These are phyloP conservation scores for Synchiropus splendidus DNA, from an alignment of 2,113 vertebrate genomes.

Conservation along the genomic window DNA sequence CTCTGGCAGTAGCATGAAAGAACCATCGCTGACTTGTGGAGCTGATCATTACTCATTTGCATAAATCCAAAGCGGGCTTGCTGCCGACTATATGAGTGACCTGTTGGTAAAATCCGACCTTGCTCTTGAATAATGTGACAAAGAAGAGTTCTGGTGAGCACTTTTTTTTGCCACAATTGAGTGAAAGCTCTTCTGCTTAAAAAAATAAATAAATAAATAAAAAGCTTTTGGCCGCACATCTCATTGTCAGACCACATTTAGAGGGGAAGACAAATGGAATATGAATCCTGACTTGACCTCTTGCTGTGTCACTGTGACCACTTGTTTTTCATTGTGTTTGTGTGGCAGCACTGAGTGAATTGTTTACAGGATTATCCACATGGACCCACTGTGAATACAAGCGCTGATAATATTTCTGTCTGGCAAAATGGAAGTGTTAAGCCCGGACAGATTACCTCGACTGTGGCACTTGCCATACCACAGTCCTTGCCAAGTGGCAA, in stretches of 20 bases:
- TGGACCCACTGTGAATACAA: conserved; percentile 29
- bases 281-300: conserved; percentile 30
- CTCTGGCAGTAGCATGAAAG: background rate
- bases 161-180: conserved; percentile 22
- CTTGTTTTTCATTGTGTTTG: conserved; percentile 41
- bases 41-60: conserved; percentile 19
- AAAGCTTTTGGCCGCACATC: conserved; percentile 25
- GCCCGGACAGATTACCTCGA: conserved; percentile 31
- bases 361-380: conserved; percentile 46
- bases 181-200: conserved; percentile 19
- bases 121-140: conserved; percentile 24
- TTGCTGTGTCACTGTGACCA: conserved; percentile 22
- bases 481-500: conserved; percentile 7
- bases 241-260: conserved; percentile 14
- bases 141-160: conserved; percentile 25
- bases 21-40: conserved; percentile 2
- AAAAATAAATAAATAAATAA: no score
- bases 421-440: conserved; percentile 34
- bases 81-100: conserved; percentile 15
- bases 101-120: conserved; percentile 24
- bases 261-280: conserved; percentile 4
- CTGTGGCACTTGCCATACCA: conserved; percentile 9
- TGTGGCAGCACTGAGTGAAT: conserved; percentile 23
- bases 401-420: conserved; percentile 31
- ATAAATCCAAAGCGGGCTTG: conserved; percentile 7